Evolutionary conservation across 2,113 vertebrate species (phyloP), one percentile per base, ranked within the genome.

Genomic region (Cyanoramphus novaezelandiae): DNA sequence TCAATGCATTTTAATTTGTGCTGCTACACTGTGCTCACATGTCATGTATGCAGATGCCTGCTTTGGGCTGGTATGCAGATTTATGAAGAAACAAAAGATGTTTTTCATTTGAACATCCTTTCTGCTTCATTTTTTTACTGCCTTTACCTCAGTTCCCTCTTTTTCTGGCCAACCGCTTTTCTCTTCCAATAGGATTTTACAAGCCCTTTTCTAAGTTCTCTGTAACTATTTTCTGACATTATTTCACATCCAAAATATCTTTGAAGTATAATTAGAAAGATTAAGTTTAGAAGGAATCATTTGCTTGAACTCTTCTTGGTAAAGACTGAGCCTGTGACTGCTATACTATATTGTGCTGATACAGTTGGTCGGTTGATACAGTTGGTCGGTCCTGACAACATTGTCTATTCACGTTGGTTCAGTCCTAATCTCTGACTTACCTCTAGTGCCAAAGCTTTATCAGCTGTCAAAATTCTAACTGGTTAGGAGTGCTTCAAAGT

Each of bases 1-100:
- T 90, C 76, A 67, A 85, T 94, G 63, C 3, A 27, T 94, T 96
- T 97, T 90, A 50, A 96, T 95, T 91, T 86, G n/a, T 82, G 80
- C 13, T 80, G 4, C 55, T 77, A 28, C 4, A 21, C n/a, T 91
- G 49, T 41, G 12, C 12, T 91, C 31, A 29, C 72, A 10, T 43
- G 57, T 84, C 46, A 49, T 37, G n/a, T 63, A 44, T 74, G 35
- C 35, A 71, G 31, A n/a, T 2, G 4, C 13, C 1, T 28, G 33
- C 28, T 88, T 57, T 79, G 50, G 64, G 64, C 16, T 76, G 52
- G 5, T 13, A 7, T 10, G n/a, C 20, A 63, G 17, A 21, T 88
- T 69, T 24, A 35, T 16, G 44, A 70, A 72, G 63, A 55, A 82
- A 62, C 6, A 79, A 63, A 74, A 1, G 24, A 15, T 1, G 0